Evolutionary conservation across 1,140 invertebrate species (phyloP).

Genomic region (Ganaspis sp.): DNA sequence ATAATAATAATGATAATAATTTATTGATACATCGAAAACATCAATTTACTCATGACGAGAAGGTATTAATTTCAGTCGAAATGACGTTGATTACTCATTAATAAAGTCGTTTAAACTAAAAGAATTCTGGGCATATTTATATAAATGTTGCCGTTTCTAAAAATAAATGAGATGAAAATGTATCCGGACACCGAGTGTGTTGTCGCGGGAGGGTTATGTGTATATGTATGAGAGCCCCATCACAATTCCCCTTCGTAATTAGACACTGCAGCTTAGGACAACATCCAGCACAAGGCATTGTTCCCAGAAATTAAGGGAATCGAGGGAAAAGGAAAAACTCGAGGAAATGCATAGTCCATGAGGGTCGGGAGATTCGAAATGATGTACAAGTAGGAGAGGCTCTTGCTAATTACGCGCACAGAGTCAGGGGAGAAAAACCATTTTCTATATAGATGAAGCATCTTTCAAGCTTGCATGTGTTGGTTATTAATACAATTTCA

Average conservation of each 20-base stretch:
- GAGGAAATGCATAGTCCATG: slow-evolving; percentile 51
- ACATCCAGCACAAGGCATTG: slow-evolving; percentile 65
- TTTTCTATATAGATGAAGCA: slow-evolving; percentile 53
- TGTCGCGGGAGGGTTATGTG: background rate
- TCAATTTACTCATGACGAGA: too few relatives aligned
- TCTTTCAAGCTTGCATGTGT: slow-evolving; percentile 36
- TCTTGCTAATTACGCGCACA: slow-evolving; percentile 70
- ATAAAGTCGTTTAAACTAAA: too few relatives aligned
- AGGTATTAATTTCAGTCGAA: too few relatives aligned
- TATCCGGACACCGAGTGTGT: slow-evolving; percentile 21
- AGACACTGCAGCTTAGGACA: slow-evolving; percentile 73
- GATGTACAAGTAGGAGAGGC: slow-evolving; percentile 49
- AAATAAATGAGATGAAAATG: slow-evolving; percentile 24
- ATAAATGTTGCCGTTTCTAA: background rate
- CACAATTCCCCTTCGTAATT: slow-evolving; percentile 67
- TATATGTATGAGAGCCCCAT: background rate
- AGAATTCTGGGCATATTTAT: too few relatives aligned
- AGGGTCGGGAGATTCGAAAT: slow-evolving; percentile 41
- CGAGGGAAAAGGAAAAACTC: slow-evolving; percentile 65
- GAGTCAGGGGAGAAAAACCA: slow-evolving; percentile 57
- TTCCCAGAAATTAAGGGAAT: slow-evolving; percentile 75
- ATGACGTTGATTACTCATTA: too few relatives aligned
- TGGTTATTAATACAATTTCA: slow-evolving; percentile 64
- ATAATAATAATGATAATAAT: too few relatives aligned
- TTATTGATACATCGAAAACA: too few relatives aligned